Percentiles rank a stretch among this genome's conserved stretches.
phyloP scores from a whole-genome alignment of 1,140 invertebrate genomes.

The Dinothrombium tinctorium region DNA sequence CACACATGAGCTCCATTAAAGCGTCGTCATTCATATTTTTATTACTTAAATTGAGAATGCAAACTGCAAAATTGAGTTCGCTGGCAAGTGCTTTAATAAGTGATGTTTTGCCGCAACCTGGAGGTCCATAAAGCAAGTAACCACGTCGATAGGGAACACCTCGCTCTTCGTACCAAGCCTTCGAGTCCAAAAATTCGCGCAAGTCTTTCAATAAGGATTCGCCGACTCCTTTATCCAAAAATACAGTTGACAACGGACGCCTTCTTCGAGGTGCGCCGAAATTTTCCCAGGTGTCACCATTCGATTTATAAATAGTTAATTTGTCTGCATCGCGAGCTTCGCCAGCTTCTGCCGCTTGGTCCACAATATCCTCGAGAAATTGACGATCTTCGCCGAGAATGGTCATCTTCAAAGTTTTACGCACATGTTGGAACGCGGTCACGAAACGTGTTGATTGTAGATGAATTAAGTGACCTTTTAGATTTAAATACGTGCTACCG shows the following conservation, averaged over 20 bases:
- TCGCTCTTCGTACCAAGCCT: conserved; percentile 75
- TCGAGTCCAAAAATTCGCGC: conserved; percentile 67
- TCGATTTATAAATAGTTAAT: conserved; percentile 86
- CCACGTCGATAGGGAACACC: conserved; percentile 45
- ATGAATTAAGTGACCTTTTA: too few relatives aligned
- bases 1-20: conserved; percentile 73
- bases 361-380: conserved; percentile 70
- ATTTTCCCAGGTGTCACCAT: conserved; percentile 76
- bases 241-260: conserved; percentile 65
- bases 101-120: conserved; percentile 88
- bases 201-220: conserved; percentile 62
- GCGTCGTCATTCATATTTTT: conserved; percentile 80
- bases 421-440: too few relatives aligned
- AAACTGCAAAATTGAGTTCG: conserved; percentile 85
- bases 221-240: conserved; percentile 54
- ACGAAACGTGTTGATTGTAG: too few relatives aligned
- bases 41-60: conserved; percentile 86
- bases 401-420: too few relatives aligned
- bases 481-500: too few relatives aligned
- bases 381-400: conserved; percentile 58
- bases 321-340: conserved; percentile 76
- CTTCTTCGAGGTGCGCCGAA: conserved; percentile 78
- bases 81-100: conserved; percentile 85
- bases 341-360: conserved; percentile 78
- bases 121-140: conserved; percentile 87